Evolutionary conservation across 2,797 vertebrate species (phyloP).

Genomic region (Poecile montanus): DNA sequence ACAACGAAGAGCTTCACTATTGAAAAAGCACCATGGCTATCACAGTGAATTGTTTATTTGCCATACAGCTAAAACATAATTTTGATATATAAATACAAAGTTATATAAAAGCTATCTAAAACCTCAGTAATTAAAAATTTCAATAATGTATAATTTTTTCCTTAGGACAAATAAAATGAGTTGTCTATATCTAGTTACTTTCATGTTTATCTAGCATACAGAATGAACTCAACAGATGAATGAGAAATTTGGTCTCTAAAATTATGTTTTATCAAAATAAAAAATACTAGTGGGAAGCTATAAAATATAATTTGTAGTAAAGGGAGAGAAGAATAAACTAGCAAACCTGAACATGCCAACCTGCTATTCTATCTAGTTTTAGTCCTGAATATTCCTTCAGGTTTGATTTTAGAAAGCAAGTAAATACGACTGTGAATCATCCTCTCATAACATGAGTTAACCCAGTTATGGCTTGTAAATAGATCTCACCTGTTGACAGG

Average conservation of each 20-base stretch:
- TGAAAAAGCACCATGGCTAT: neutral
- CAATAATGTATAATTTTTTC: neutral
- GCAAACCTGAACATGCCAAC: neutral
- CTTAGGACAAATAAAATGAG: neutral
- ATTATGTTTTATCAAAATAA: neutral
- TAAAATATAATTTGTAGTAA: neutral
- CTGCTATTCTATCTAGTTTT: neutral
- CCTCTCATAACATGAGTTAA: neutral
- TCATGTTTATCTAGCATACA: neutral
- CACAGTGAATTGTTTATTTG: neutral
- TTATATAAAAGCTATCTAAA: neutral
- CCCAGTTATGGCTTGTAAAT: neutral
- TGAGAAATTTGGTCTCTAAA: neutral
- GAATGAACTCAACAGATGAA: neutral
- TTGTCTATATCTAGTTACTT: neutral
- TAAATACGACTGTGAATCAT: neutral
- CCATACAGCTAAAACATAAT: neutral
- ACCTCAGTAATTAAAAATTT: neutral
- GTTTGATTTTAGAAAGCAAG: neutral
- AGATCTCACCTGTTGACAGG: neutral
- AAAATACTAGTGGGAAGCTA: neutral
- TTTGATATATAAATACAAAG: neutral
- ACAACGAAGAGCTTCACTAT: neutral
- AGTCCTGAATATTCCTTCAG: neutral
- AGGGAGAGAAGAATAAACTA: neutral